Conservation (phyloP, 2,113 vertebrate species). For the Platysternon megacephalum region DNA sequence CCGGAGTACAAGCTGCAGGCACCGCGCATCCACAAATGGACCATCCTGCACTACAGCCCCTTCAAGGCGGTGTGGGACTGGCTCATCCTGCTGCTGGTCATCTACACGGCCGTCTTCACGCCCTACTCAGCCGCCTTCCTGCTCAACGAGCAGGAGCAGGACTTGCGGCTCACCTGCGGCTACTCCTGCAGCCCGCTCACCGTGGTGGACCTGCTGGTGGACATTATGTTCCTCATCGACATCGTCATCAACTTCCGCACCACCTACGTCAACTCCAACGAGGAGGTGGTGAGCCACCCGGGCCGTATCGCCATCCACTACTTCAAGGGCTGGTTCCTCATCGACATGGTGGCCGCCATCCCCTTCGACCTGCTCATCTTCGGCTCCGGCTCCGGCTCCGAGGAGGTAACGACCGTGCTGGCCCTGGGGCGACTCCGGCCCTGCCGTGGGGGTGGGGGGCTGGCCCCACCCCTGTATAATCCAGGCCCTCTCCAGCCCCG, state of each 20-base stretch:
- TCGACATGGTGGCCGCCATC: conserved; percentile 98
- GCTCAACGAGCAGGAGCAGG: conserved; percentile 86
- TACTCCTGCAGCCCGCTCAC: conserved; percentile 93
- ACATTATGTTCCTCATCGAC: conserved; percentile 99
- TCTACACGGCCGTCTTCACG: conserved; percentile 96
- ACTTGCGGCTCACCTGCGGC: conserved; percentile 68
- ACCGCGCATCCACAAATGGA: conserved; percentile 95
- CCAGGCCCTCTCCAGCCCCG: no score
- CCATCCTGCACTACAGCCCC: conserved; percentile 96
- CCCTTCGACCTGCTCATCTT: conserved; percentile 97
- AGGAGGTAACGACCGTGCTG: conserved; percentile 82
- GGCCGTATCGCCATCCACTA: conserved; percentile 95
- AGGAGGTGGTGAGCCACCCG: conserved; percentile 97
- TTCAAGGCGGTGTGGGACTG: conserved; percentile 99
- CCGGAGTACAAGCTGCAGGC: conserved; percentile 97
- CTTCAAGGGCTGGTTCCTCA: conserved; percentile 99
- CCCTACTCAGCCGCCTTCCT: conserved; percentile 97
- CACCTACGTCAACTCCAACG: conserved; percentile 94
- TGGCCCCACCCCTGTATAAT: no score
- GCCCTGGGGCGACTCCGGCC: background rate
- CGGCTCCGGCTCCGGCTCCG: conserved; percentile 88
- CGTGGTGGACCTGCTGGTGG: conserved; percentile 94
- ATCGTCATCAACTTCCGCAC: conserved; percentile 99
- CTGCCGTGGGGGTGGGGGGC: background rate
- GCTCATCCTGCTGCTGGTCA: conserved; percentile 96